Conservation (phyloP, 2,113 vertebrate genomes). For the Nanorana parkeri region DNA sequence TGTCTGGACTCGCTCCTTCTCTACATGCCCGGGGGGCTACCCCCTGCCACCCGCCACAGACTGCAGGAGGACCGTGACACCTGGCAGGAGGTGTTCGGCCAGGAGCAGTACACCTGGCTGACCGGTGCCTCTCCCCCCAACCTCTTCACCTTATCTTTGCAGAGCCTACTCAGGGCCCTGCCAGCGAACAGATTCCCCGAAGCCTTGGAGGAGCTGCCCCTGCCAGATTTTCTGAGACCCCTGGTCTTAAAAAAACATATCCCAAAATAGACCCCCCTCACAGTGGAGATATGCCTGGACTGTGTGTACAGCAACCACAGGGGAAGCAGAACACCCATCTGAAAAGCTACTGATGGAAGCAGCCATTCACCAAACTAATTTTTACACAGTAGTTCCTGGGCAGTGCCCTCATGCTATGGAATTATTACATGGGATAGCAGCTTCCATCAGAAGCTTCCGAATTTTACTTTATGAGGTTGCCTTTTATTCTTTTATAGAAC, state of each 20-base stretch:
- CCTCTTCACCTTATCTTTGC: conserved; percentile 84
- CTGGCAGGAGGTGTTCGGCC: conserved; percentile 84
- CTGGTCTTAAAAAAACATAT: conserved; percentile 72
- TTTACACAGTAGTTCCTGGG: too few species aligned
- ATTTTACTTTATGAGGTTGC: too few species aligned
- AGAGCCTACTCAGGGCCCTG: conserved; percentile 82
- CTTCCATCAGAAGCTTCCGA: too few species aligned
- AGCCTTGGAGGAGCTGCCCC: conserved; percentile 78
- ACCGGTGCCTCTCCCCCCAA: conserved; percentile 79
- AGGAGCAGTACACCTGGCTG: conserved; percentile 81
- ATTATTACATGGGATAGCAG: too few species aligned
- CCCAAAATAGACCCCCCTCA: background rate
- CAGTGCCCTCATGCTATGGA: too few species aligned
- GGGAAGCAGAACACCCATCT: too few species aligned
- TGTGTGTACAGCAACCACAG: background rate
- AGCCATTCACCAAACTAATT: too few species aligned
- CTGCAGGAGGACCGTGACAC: conserved; percentile 73
- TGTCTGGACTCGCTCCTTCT: conserved; percentile 87
- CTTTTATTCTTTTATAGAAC: too few species aligned
- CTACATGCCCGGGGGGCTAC: conserved; percentile 75
- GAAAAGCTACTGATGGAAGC: too few species aligned
- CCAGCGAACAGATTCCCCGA: conserved; percentile 78
- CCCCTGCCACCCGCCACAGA: conserved; percentile 66
- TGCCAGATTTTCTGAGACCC: conserved; percentile 86
- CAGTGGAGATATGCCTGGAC: background rate